A percentile compares a stretch with the other conserved stretches of the same genome.
Evolutionary conservation across 2,888 invertebrate species (phyloP).

Genomic region (Helleia helle): DNA sequence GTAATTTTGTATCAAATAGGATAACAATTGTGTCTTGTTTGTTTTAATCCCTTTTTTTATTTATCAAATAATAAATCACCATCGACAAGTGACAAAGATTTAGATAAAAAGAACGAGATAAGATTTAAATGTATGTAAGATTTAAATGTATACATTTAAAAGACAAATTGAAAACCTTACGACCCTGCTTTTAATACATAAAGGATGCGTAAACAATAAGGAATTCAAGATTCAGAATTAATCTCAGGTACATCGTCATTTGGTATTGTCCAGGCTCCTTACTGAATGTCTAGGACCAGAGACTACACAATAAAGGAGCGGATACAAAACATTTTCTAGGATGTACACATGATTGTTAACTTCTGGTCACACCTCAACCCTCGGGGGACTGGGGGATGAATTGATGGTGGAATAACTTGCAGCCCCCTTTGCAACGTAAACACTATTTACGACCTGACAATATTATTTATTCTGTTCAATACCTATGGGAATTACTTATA

Average conservation of each 20-base stretch:
- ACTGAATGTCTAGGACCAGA: slow-evolving; percentile 3
- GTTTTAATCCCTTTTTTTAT: too few species aligned
- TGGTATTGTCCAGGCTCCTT: slow-evolving; percentile 5
- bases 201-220: too few species aligned
- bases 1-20: too few species aligned
- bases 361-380: slow-evolving; percentile 33
- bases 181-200: too few species aligned
- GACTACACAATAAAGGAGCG: slow-evolving; percentile 6
- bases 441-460: slow-evolving; percentile 25
- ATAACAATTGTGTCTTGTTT: too few species aligned
- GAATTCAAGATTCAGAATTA: too few species aligned
- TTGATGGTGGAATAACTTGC: slow-evolving; percentile 19
- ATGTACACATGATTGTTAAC: slow-evolving; percentile 9
- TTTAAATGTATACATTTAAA: too few species aligned
- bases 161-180: too few species aligned
- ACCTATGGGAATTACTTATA: slow-evolving; percentile 7
- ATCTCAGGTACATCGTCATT: slow-evolving; percentile 6
- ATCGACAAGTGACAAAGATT: too few species aligned
- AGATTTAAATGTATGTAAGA: too few species aligned
- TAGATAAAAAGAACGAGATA: too few species aligned
- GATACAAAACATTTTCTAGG: slow-evolving; percentile 5
- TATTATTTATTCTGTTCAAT: slow-evolving; percentile 23
- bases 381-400: slow-evolving; percentile 31
- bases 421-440: slow-evolving; percentile 24
- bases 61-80: too few species aligned